Evolutionary conservation across 2,113 vertebrate genomes (phyloP).

Genomic region (Solenodon paradoxus): DNA sequence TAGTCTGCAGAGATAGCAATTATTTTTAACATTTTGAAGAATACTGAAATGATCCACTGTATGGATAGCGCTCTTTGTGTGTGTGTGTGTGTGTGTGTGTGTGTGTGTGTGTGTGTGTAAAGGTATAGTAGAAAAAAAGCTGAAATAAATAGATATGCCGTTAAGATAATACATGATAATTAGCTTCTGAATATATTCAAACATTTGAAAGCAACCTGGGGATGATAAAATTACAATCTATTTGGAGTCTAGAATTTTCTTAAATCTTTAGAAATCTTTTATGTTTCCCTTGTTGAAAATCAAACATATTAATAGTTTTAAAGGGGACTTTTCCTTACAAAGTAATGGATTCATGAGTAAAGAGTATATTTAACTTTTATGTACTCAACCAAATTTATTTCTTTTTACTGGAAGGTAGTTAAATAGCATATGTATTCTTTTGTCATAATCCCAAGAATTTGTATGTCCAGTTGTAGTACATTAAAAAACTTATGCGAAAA

Average conservation of each 20-base stretch:
- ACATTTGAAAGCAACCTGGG: not conserved
- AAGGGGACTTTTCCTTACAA: not conserved
- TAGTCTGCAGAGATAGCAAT: not conserved
- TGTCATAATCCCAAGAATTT: not conserved
- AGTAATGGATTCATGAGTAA: not conserved
- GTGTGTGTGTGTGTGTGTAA: not conserved
- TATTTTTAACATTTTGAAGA: not conserved
- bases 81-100: not conserved
- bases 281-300: not conserved
- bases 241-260: not conserved
- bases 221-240: not conserved
- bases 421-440: not conserved
- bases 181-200: not conserved
- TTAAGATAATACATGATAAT: not conserved
- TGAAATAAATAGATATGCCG: not conserved
- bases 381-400: not conserved
- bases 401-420: not conserved
- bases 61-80: not conserved
- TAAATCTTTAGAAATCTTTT: slow-evolving; percentile 1
- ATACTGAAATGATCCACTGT: not conserved
- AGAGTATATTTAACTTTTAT: not conserved
- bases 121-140: not conserved
- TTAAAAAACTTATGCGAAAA: not conserved
- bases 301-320: not conserved
- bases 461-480: not conserved